These are phyloP conservation scores for Remorina albescens DNA, from an alignment of 2,797 vertebrate species.

Conservation along the genomic window DNA sequence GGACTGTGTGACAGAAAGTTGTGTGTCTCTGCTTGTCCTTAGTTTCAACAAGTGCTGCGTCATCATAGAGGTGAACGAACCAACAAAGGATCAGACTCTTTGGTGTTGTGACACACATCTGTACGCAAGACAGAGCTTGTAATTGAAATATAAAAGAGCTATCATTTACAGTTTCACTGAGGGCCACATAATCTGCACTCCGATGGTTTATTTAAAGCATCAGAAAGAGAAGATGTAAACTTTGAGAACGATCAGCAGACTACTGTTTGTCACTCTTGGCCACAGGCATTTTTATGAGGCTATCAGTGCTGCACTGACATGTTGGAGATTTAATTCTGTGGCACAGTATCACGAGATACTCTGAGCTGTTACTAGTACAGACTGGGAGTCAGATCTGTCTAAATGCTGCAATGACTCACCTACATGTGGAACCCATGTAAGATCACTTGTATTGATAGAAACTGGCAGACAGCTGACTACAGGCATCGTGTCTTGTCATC, in stretches of 20 bases:
- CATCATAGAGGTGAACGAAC: constrained; percentile 35
- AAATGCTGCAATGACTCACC: constrained; percentile 68
- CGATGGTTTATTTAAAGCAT: constrained; percentile 9
- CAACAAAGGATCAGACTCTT: constrained; percentile 27
- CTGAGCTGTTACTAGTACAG: constrained; percentile 49
- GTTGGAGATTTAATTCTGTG: constrained; percentile 62
- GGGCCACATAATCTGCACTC: constrained; percentile 20
- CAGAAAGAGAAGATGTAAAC: constrained; percentile 25
- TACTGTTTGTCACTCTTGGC: constrained; percentile 61
- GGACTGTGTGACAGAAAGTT: constrained; percentile 31
- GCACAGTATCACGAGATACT: constrained; percentile 59
- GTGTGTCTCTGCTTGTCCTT: constrained; percentile 40
- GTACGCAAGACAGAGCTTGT: not conserved
- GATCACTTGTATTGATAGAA: constrained; percentile 35
- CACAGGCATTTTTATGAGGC: constrained; percentile 71
- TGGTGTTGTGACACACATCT: constrained; percentile 28
- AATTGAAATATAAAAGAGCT: not conserved
- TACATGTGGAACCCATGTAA: constrained; percentile 11
- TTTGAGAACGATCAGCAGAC: constrained; percentile 40
- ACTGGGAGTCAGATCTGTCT: constrained; percentile 33
- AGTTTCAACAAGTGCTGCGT: constrained; percentile 35
- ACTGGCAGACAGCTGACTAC: constrained; percentile 60
- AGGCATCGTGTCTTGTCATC: constrained; percentile 38
- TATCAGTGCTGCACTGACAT: constrained; percentile 70
- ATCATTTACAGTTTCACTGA: constrained; percentile 26